A percentile compares a stretch with the other conserved stretches of the same genome.
phyloP scores from a whole-genome alignment of 2,797 vertebrate species.

The Champsocephalus esox region DNA sequence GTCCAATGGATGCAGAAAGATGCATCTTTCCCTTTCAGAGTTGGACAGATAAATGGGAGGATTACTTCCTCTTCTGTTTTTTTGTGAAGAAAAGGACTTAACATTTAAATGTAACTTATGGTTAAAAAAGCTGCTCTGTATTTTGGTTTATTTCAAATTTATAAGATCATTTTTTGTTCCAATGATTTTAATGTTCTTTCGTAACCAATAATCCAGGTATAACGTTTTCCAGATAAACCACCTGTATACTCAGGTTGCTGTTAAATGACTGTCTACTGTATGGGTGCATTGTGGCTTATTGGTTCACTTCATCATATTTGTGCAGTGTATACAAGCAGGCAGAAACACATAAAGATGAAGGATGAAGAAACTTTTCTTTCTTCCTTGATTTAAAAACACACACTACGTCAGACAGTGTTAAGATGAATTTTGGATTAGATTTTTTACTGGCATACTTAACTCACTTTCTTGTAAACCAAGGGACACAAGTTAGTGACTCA shows the following conservation, averaged over 20 bases:
- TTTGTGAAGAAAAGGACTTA: background rate
- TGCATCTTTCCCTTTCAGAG: background rate
- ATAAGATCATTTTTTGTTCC: background rate
- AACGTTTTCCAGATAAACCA: background rate
- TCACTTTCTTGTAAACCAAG: background rate
- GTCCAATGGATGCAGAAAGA: background rate
- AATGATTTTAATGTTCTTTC: background rate
- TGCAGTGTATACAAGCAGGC: background rate
- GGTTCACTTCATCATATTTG: background rate
- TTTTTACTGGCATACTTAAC: background rate
- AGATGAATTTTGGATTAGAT: background rate
- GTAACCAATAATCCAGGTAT: background rate
- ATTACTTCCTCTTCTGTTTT: slow-evolving; percentile 41
- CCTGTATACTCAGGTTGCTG: background rate
- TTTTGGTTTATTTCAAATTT: slow-evolving; percentile 1
- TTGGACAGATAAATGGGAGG: slow-evolving; percentile 9
- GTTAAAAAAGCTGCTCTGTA: background rate
- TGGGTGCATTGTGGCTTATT: background rate
- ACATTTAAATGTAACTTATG: too few relatives aligned
- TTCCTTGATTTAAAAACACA: slow-evolving; percentile 19
- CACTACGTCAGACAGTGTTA: slow-evolving; percentile 12
- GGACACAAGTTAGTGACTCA: background rate
- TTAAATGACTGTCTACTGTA: background rate
- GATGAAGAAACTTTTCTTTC: background rate
- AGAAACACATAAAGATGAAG: background rate